These are phyloP conservation scores for Oreochromis grahami DNA, from an alignment of 2,797 vertebrate species.

Conservation along the genomic window DNA sequence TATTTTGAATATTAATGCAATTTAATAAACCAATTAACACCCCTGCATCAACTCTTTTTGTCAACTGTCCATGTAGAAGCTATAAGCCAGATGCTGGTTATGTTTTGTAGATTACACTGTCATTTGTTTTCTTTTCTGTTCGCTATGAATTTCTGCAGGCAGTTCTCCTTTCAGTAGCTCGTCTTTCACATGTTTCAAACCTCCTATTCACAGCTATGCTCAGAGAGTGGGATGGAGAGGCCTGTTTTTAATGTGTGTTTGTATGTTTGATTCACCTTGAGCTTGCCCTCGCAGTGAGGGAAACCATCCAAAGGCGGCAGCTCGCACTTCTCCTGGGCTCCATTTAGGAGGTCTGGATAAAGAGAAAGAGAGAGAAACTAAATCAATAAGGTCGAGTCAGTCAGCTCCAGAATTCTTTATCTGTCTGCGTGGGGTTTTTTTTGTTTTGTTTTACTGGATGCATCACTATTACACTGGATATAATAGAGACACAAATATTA, in stretches of 20 bases:
- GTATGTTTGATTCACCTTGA: slow-evolving; percentile 82
- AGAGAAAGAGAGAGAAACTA: slow-evolving; percentile 22
- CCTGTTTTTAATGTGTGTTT: not conserved
- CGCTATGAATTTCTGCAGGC: not conserved
- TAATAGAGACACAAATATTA: not conserved
- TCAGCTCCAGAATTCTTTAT: not conserved
- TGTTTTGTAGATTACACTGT: not conserved
- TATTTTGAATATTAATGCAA: not conserved
- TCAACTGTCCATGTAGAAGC: not conserved
- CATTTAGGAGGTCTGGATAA: slow-evolving; percentile 91
- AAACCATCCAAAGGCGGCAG: slow-evolving; percentile 96
- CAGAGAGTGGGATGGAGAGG: not conserved
- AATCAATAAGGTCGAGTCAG: slow-evolving; percentile 37
- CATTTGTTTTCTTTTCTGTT: not conserved
- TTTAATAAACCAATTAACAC: not conserved
- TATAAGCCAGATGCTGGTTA: not conserved
- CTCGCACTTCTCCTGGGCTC: slow-evolving; percentile 98
- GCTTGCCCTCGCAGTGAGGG: slow-evolving; percentile 95
- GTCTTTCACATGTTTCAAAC: not conserved
- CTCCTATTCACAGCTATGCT: not conserved
- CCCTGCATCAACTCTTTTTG: not conserved
- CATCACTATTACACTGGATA: not conserved
- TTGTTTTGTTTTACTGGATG: slow-evolving; percentile 11
- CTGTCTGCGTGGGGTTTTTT: not conserved
- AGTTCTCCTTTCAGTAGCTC: not conserved